Base-by-base conservation (phyloP, 2,113 vertebrate species). In the Fregata magnificens region DNA sequence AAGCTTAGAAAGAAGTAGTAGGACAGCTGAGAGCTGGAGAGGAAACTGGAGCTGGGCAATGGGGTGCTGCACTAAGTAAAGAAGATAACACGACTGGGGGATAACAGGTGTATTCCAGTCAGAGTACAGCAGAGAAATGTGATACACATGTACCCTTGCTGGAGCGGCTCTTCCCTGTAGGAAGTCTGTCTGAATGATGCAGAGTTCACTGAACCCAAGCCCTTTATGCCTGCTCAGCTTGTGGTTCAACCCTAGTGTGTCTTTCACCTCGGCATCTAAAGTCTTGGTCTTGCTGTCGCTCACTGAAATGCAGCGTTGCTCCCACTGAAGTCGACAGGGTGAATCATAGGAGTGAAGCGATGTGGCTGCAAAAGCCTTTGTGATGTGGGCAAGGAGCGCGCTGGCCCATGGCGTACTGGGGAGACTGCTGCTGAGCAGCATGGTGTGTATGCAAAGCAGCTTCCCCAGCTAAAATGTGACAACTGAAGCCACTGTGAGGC, bases 321-420 rank as follows among this genome's bases (percentile, higher is more conserved):
- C 16, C 65, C 34, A 24, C 44, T 47, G 49, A 69, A 66, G 62
- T 3, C 7, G 1, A 17, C 8, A 5, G 49, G 34, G n/a, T 29
- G 62, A n/a, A 63, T 55, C 44, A 6, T 1, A 0, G n/a, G 55
- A 44, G 38, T 5, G 34, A 56, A 67, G 82, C 2, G 1, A 17
- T 2, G 40, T 10, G 79, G 34, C 71, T 78, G 82, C 73, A 50
- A 22, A 84, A 63, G 36, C 47, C 44, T 95, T 52, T 82, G 84
- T 74, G 42, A 44, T 2, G 40, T 0, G 3, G 49, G 40, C 62
- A 17, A 42, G 82, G 53, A 70, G 58, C 13, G 5, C 1, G 4
- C 38, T 11, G 14, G 90, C 70, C 67, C 7, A 1, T 1, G 63
- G 88, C 0, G 0, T 32, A 8, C 62, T 2, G 40, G 52, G 53